These are phyloP conservation scores for Cataglyphis rosenhaueri DNA, from an alignment of 2,888 invertebrate species.

Conservation along the genomic window DNA sequence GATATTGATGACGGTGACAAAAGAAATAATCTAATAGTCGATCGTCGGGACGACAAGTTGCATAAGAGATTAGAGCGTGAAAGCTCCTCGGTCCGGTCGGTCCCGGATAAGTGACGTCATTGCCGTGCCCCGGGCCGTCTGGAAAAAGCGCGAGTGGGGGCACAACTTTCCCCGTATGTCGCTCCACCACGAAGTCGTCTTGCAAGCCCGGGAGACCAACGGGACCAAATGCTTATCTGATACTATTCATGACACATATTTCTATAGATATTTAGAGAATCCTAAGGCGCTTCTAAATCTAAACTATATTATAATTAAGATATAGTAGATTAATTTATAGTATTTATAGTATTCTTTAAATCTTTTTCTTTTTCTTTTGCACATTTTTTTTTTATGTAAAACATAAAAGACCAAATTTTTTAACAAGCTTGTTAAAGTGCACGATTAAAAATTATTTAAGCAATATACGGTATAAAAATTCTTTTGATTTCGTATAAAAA, in stretches of 20 bases:
- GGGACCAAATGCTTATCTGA: slow-evolving; percentile 13
- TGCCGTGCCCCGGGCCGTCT: slow-evolving; percentile 74
- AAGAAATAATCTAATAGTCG: slow-evolving; percentile 16
- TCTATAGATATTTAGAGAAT: not conserved
- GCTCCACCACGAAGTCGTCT: slow-evolving; percentile 38
- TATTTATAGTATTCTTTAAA: not conserved
- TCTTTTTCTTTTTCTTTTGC: not conserved
- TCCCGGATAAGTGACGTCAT: slow-evolving; percentile 84
- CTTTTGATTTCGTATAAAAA: too few relatives aligned
- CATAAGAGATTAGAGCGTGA: slow-evolving; percentile 85
- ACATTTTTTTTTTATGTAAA: not conserved
- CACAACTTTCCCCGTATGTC: slow-evolving; percentile 83
- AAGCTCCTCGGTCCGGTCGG: slow-evolving; percentile 80
- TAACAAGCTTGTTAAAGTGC: not conserved
- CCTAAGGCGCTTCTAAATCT: not conserved
- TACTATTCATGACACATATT: not conserved
- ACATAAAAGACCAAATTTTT: not conserved
- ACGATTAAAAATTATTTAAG: not conserved
- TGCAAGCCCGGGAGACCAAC: slow-evolving; percentile 51
- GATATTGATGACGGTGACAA: not conserved
- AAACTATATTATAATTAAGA: not conserved
- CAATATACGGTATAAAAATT: not conserved
- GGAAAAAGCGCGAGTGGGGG: slow-evolving; percentile 62
- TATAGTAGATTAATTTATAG: not conserved
- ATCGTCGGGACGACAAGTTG: slow-evolving; percentile 77